These are phyloP conservation scores for Cephalopachus bancanus DNA, from an alignment of 2,797 vertebrate genomes.

Conservation along the genomic window DNA sequence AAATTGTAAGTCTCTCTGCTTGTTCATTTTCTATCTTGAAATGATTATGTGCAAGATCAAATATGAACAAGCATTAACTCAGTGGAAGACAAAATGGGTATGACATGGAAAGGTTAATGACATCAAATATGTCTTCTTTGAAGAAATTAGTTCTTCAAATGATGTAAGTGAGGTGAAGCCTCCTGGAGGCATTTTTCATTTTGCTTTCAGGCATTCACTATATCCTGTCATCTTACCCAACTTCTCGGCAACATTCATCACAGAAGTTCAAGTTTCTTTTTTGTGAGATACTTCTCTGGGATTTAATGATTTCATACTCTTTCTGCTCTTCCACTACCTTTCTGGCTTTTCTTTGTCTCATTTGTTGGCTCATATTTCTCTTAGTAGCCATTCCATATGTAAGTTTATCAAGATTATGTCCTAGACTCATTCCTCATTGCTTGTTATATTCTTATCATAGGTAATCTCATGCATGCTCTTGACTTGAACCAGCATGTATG, in stretches of 20 bases:
- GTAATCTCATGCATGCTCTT: not conserved
- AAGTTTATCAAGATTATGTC: not conserved
- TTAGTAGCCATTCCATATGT: not conserved
- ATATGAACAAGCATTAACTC: conserved; percentile 62
- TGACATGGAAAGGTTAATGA: conserved; percentile 32
- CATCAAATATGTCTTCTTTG: conserved; percentile 63
- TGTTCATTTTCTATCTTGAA: conserved; percentile 55
- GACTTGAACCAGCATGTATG: not conserved
- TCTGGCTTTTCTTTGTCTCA: not conserved
- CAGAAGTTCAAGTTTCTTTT: not conserved
- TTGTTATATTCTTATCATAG: not conserved
- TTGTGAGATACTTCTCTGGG: not conserved
- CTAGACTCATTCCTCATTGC: not conserved
- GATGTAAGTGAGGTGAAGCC: conserved; percentile 44
- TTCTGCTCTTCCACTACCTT: not conserved
- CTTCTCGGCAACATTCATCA: conserved; percentile 40
- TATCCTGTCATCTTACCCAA: conserved; percentile 6
- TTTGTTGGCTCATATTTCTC: not conserved
- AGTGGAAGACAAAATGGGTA: conserved; percentile 21
- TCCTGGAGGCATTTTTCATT: conserved; percentile 67
- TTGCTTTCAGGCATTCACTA: not conserved
- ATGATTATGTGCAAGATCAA: conserved; percentile 62
- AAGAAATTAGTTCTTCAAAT: conserved; percentile 57
- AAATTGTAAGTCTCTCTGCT: conserved; percentile 40
- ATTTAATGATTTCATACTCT: not conserved